Evolutionary conservation across 2,113 vertebrate species (phyloP), one percentile per base, ranked within the genome.

Genomic region (Callionymus lyra): DNA sequence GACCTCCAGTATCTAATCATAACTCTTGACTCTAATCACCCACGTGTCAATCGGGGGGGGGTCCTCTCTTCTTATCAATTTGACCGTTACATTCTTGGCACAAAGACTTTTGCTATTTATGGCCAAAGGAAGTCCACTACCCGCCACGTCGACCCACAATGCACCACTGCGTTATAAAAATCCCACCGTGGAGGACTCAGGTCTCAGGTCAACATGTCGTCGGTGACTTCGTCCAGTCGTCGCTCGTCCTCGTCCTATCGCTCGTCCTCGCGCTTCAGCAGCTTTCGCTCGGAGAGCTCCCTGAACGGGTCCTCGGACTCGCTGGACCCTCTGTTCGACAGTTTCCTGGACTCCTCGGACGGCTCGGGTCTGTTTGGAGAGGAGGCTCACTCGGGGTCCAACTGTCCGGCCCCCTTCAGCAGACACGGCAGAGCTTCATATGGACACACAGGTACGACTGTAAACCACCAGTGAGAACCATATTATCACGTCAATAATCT

Each of bases 1-100:
- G 48, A 27, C 61, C 66, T 34, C 42, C 57, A 54, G 39, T 53
- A 50, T 65, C 52, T 50, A 10, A 18, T 45, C 50, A 50, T 44
- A 59, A n/a, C 49, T 36, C 46, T 38, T 45, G 27, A 44, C 16
- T 31, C 45, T 68, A 76, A 82, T 82, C 82, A 41, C 34, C 12
- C 14, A 33, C 35, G 11, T 52, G 27, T 40, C 32, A 54, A 47
- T 38, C n/a, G 38, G 46, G 49, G 50, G n/a, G 32, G 48, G 63
- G 58, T 47, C 34, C 71, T 42, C 34, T 18, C 38, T 18, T 12
- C 53, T 80, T 86, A 85, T 87, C 84, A 68, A 19, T 47, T 37
- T 69, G 61, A 69, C 62, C 56, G 77, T 84, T 83, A 77, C 53
- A 74, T 75, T 82, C 70, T 68, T 68, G 77, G 69, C 69, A 52